phyloP scores from a whole-genome alignment of 2,888 invertebrate genomes.

The Caradrina kadenii region DNA sequence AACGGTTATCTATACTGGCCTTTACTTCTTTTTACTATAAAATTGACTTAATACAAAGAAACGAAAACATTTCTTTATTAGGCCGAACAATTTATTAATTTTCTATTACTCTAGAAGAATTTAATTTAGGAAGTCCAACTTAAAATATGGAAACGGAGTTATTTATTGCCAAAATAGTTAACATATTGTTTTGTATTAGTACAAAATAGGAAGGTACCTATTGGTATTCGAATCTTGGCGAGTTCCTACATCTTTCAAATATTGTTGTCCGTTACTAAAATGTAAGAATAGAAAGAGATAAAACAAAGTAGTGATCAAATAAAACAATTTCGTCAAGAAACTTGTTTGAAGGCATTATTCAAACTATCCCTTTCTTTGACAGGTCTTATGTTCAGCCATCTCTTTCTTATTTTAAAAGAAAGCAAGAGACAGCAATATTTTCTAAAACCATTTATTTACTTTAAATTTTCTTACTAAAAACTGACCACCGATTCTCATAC shows the following conservation, averaged over 20 bases:
- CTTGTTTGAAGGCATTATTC: background rate
- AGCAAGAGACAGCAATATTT: background rate
- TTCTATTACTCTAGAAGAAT: slow-evolving; percentile 34
- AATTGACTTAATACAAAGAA: slow-evolving; percentile 40
- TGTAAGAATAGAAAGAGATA: background rate
- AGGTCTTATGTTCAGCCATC: background rate
- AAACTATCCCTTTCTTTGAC: background rate
- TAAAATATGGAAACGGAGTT: slow-evolving; percentile 20
- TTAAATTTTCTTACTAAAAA: background rate
- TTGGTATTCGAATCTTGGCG: slow-evolving; percentile 14
- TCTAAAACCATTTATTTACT: background rate
- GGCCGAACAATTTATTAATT: slow-evolving; percentile 42
- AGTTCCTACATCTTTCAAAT: background rate
- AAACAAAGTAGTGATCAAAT: background rate
- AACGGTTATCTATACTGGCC: slow-evolving; percentile 25
- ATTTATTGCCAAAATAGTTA: slow-evolving; percentile 36
- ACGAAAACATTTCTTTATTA: slow-evolving; percentile 27
- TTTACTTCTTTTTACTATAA: slow-evolving; percentile 17
- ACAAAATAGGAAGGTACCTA: slow-evolving; percentile 39
- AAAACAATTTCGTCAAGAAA: background rate
- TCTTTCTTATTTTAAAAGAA: background rate
- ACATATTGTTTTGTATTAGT: slow-evolving; percentile 28
- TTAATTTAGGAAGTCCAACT: slow-evolving; percentile 20
- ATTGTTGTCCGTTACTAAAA: background rate
- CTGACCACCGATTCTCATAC: background rate